Base-by-base conservation (phyloP, 2,797 vertebrate genomes). In the Stomatorhinus walkeri region DNA sequence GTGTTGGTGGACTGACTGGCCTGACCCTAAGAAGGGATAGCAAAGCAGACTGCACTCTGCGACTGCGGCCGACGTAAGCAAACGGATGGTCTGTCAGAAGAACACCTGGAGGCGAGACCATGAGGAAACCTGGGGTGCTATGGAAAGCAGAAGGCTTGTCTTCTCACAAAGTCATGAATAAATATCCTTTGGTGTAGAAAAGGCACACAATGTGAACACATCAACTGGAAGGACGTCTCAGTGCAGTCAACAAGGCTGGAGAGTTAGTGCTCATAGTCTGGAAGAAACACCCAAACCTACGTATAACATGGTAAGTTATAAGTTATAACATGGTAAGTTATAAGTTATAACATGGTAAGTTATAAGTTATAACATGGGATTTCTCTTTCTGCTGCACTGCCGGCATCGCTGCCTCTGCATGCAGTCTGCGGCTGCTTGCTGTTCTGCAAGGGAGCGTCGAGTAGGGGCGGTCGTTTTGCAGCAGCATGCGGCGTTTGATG, bases 131-230 rank as follows among this genome's bases (percentile, higher is more conserved):
- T 89, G 93, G 89, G 88, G 90, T 92, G 76, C 56, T 16, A 88
- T 40, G 89, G 76, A 16, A 92, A 93, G 92, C 89, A 92, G 89
- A 90, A 91, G n/a, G 87, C 87, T 88, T 43, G 84, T 93, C 52
- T 90, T 90, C 90, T 88, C 85, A 88, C 89, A 76, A 89, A 88
- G 89, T 87, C 89, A 89, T 88, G 90, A 92, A 92, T 92, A 89
- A 90, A 93, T 93, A 89, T 89, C 87, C 90, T 59, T 54, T 54
- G 24, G 81, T 89, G 12, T 43, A 64, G 49, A 85, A 51, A 52
- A 89, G 54, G 9, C 32, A 68, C 72, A 84, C 32, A 59, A 64
- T 19, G 43, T 59, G 85, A 72, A 89, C 68, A 56, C 36, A 4
- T 43, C 2, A 4, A 19, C 16, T 46, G 6, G 79, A 84, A 16